These are phyloP conservation scores for Pantelozetes paolii DNA, from an alignment of 2,888 invertebrate species.

Conservation along the genomic window DNA sequence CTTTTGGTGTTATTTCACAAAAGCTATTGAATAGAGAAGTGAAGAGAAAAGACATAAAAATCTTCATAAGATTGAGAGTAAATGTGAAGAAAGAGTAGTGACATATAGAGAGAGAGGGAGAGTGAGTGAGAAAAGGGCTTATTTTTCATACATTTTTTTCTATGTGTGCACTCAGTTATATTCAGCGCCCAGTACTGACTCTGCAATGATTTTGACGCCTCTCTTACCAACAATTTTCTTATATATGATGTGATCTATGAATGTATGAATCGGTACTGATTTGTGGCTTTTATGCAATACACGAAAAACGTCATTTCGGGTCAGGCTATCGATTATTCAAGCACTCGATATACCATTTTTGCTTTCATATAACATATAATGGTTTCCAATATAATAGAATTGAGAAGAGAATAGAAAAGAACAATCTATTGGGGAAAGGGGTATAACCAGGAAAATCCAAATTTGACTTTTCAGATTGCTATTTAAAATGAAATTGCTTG, in stretches of 20 bases:
- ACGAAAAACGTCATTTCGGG: slow-evolving; percentile 34
- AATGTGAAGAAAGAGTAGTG: not conserved
- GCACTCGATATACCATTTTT: slow-evolving; percentile 29
- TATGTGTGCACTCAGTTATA: not conserved
- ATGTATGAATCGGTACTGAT: slow-evolving; percentile 32
- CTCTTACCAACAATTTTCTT: slow-evolving; percentile 22
- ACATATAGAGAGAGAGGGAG: slow-evolving; percentile 10
- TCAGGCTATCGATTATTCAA: slow-evolving; percentile 32
- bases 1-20: not conserved
- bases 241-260: slow-evolving; percentile 38
- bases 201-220: slow-evolving; percentile 30
- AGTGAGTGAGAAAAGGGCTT: slow-evolving; percentile 14
- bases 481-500: too few species aligned
- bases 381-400: too few species aligned
- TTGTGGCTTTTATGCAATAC: slow-evolving; percentile 37
- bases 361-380: not conserved
- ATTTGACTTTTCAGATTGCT: too few species aligned
- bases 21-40: not conserved
- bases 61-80: not conserved
- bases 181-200: not conserved
- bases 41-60: not conserved
- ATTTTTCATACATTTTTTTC: slow-evolving; percentile 28
- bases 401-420: too few species aligned
- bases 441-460: too few species aligned
- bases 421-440: too few species aligned